Evolutionary conservation across 2,888 invertebrate genomes (phyloP), one percentile per base, ranked within the genome.

Genomic region (Escarpia spicata): DNA sequence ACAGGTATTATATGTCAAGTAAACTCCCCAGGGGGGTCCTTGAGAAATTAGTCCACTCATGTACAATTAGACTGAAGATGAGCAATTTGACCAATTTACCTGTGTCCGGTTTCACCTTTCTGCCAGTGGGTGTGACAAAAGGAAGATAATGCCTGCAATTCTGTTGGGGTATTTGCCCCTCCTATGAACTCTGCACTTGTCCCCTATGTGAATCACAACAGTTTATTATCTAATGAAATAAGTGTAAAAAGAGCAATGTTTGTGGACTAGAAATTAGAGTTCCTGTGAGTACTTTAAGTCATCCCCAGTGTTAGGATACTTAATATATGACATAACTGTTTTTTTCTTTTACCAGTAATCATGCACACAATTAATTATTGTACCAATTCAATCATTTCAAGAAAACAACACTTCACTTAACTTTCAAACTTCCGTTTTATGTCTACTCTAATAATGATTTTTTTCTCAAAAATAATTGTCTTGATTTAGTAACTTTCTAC

Each of bases 51-150:
- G 75, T 75, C 75, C 75, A 75, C 75, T 75, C 75, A 75, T 75
- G 75, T 75, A 75, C 75, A 75, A 75, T 75, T 75, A 75, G 75
- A 75, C 75, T 75, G 75, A 75, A 75, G 75, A 75, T 75, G 75
- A 19, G 75, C 75, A 75, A 75, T 75, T 75, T 75, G 4, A 26
- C 26, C 75, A 75, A 75, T 75, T 75, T 26, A 26, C 75, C 75
- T 75, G 75, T 75, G 75, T 75, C 75, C n/a, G n/a, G 75, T 75
- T 75, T 75, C 75, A 19, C 19, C 75, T 75, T 75, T 75, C 52
- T 75, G n/a, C 75, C 26, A 75, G 75, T 26, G 75, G 75, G 75
- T 75, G 26, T 75, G 75, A 75, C 75, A 75, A 75, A 26, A 75
- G 75, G 19, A 26, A 75, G 75, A 26, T 75, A 75, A n/a, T n/a